These are phyloP conservation scores for Apamea crenata DNA, from an alignment of 2,888 invertebrate species.

Conservation along the genomic window DNA sequence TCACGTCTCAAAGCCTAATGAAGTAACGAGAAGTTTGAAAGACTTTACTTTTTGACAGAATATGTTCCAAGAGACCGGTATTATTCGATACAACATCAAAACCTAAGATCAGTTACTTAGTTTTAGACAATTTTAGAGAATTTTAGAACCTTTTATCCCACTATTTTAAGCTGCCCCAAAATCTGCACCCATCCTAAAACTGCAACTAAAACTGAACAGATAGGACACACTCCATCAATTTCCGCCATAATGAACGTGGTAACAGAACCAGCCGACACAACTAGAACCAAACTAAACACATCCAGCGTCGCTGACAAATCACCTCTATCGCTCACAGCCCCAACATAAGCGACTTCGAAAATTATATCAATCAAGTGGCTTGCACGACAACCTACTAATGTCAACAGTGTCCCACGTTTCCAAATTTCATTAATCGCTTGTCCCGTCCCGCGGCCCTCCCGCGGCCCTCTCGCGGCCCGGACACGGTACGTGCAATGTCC, in stretches of 20 bases:
- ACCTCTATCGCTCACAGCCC: conserved; percentile 56
- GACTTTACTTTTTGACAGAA: background rate
- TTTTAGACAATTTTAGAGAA: background rate
- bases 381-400: conserved; percentile 67
- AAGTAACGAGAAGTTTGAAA: background rate
- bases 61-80: background rate
- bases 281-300: conserved; percentile 21
- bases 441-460: conserved; percentile 49
- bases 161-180: background rate
- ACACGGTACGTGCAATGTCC: conserved; percentile 46
- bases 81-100: background rate
- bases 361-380: conserved; percentile 64
- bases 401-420: conserved; percentile 65
- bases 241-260: conserved; percentile 3
- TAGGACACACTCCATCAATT: conserved; percentile 13
- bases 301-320: conserved; percentile 54
- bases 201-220: background rate
- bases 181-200: background rate
- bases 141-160: background rate
- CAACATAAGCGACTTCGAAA: conserved; percentile 59
- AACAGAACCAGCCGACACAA: conserved; percentile 18
- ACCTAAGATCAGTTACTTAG: background rate
- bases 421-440: conserved; percentile 69
- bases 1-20: background rate
- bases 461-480: conserved; percentile 8